phyloP scores from a whole-genome alignment of 2,113 vertebrate genomes.

The Scomber scombrus region DNA sequence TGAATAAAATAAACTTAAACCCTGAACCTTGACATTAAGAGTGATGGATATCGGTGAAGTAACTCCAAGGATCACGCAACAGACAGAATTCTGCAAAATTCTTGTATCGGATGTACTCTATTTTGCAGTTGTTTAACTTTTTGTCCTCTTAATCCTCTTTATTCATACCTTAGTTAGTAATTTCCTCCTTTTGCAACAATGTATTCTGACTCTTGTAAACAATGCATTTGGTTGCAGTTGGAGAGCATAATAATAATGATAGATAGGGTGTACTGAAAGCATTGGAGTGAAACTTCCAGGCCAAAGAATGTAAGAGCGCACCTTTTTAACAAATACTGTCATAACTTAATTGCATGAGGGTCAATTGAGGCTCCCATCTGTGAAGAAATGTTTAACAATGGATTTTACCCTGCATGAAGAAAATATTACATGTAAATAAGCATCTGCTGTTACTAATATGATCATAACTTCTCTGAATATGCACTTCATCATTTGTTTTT shows the following conservation, averaged over 20 bases:
- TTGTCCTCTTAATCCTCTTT: not conserved
- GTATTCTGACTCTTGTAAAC: not conserved
- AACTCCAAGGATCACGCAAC: not conserved
- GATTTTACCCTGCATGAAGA: too few species aligned
- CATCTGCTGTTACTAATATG: not conserved
- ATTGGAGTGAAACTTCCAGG: too few species aligned
- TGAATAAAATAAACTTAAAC: not conserved
- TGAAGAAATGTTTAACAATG: too few species aligned
- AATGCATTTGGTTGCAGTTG: slow-evolving; percentile 1
- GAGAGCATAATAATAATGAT: not conserved
- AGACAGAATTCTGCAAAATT: too few species aligned
- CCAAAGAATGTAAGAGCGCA: too few species aligned
- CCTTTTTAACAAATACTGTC: too few species aligned
- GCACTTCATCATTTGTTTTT: not conserved
- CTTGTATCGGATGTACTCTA: not conserved
- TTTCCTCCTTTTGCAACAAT: not conserved
- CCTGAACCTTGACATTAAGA: not conserved
- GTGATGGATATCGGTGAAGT: not conserved
- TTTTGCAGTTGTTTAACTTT: not conserved
- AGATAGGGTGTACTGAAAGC: too few species aligned
- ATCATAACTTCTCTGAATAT: not conserved
- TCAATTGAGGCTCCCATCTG: too few species aligned
- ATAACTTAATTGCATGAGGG: too few species aligned
- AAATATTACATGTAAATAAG: too few species aligned
- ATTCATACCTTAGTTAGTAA: slow-evolving; percentile 4